A percentile compares a stretch with the other conserved stretches of the same genome.
Conservation (phyloP, 30 jellyfish, hydroid and myxozoan species). For the Phacellophora camtschatica region DNA sequence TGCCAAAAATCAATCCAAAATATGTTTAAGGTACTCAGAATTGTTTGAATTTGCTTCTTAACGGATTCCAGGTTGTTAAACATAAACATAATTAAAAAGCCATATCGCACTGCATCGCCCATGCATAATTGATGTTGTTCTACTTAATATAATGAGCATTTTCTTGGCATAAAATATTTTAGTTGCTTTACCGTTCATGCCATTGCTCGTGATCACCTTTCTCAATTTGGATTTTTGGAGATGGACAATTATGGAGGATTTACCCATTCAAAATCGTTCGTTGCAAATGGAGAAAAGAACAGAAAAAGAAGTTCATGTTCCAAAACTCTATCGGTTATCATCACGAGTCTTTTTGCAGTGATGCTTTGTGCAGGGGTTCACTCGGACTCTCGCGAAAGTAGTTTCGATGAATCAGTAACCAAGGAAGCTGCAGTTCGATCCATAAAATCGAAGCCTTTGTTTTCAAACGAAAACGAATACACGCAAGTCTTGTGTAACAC, state of each 20-base stretch:
- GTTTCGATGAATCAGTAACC: constrained; percentile 80
- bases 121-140: constrained; percentile 38
- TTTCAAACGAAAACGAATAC: constrained; percentile 16
- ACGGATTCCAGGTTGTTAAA: too few species aligned
- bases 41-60: too few species aligned
- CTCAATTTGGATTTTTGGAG: too few species aligned
- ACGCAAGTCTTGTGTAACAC: constrained; percentile 67
- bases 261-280: constrained; percentile 59
- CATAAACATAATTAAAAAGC: too few species aligned
- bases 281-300: constrained; percentile 14
- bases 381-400: constrained; percentile 73
- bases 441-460: background rate
- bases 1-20: too few species aligned
- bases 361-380: constrained; percentile 67
- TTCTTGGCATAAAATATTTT: constrained; percentile 19
- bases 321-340: constrained; percentile 54
- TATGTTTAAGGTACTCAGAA: too few species aligned
- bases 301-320: constrained; percentile 26
- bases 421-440: constrained; percentile 96
- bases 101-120: too few species aligned
- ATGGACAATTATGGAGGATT: constrained; percentile 73
- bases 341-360: constrained; percentile 61
- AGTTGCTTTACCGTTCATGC: too few species aligned
- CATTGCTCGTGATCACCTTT: too few species aligned
- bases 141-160: constrained; percentile 23